Conservation (phyloP, 2,797 vertebrate species). For the Alcedo atthis region DNA sequence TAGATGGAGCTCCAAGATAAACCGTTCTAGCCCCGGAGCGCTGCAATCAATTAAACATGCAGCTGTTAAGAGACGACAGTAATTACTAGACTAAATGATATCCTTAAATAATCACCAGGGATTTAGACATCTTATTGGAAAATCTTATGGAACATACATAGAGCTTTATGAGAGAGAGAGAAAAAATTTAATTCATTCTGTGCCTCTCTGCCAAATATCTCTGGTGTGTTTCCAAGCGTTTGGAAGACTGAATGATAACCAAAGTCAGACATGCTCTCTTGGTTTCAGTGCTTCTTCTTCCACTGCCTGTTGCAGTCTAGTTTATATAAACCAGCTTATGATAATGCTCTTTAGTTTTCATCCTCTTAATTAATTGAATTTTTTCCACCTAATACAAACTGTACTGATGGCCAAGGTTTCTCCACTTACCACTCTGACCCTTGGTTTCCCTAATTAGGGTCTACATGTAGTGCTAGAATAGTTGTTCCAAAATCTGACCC, state of each 20-base stretch:
- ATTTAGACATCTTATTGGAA: slow-evolving; percentile 36
- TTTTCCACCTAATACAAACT: not conserved
- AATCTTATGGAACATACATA: not conserved
- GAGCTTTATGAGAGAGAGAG: not conserved
- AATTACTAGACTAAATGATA: slow-evolving; percentile 54
- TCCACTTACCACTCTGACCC: not conserved
- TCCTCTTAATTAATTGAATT: not conserved
- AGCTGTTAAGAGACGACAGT: not conserved
- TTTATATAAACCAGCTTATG: not conserved
- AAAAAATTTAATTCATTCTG: not conserved
- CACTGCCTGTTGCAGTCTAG: not conserved
- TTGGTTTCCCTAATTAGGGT: not conserved
- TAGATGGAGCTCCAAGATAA: slow-evolving; percentile 71
- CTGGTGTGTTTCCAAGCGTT: slow-evolving; percentile 12
- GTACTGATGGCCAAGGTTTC: not conserved
- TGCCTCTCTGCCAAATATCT: not conserved
- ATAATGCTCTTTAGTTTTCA: slow-evolving; percentile 8
- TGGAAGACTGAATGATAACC: not conserved
- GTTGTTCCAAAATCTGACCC: not conserved
- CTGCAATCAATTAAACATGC: not conserved
- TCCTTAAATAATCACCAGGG: slow-evolving; percentile 52
- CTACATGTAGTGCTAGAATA: not conserved
- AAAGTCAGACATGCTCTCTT: not conserved
- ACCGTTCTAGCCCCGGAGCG: not conserved
- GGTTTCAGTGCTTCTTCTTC: not conserved